phyloP scores from a whole-genome alignment of 2,113 vertebrate species.

The Otus sunia region DNA sequence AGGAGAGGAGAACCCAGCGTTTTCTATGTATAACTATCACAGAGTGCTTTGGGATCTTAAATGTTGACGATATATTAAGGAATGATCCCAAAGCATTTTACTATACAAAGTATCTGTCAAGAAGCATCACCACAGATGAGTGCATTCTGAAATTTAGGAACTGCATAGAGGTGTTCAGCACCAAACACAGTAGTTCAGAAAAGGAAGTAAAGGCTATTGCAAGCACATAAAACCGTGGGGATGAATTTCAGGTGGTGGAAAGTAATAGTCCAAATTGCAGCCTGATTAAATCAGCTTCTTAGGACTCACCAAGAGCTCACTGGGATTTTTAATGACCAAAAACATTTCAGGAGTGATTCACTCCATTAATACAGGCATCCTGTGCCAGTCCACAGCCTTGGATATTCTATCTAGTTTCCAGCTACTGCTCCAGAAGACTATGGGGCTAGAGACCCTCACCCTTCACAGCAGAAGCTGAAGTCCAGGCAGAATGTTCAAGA shows the following conservation, averaged over 20 bases:
- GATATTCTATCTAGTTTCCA: not conserved
- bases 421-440: not conserved
- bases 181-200: not conserved
- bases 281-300: not conserved
- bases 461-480: not conserved
- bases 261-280: not conserved
- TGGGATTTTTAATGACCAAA: not conserved
- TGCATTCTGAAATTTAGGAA: not conserved
- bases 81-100: not conserved
- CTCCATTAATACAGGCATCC: not conserved
- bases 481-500: not conserved
- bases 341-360: not conserved
- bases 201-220: not conserved
- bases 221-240: not conserved
- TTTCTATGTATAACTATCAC: not conserved
- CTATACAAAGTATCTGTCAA: not conserved
- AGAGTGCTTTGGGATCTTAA: not conserved
- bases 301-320: not conserved
- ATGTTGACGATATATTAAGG: not conserved
- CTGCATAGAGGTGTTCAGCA: not conserved
- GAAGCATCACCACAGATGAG: not conserved
- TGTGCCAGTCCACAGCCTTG: not conserved
- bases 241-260: not conserved
- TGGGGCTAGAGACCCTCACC: not conserved
- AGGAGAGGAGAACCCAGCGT: not conserved